These are phyloP conservation scores for Drosophila ironensis DNA, from an alignment of 1,140 invertebrate species.

Conservation along the genomic window DNA sequence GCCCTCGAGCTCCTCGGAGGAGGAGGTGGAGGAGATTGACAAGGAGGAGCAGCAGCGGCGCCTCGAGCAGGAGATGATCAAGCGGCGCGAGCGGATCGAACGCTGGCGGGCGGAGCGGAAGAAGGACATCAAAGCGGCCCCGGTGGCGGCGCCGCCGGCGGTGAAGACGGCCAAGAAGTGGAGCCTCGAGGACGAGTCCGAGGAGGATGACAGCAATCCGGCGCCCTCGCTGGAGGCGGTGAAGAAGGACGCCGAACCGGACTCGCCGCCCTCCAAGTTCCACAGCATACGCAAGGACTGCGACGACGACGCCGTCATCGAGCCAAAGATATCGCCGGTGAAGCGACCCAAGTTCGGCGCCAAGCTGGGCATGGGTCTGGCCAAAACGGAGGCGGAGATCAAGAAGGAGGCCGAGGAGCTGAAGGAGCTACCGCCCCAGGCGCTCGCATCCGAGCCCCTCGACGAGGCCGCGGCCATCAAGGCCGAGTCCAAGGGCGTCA, in stretches of 20 bases:
- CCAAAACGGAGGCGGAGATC: conserved; percentile 11
- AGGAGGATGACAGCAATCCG: conserved; percentile 84
- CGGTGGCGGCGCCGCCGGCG: conserved; percentile 65
- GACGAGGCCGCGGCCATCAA: no score
- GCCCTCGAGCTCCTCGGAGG: conserved; percentile 53
- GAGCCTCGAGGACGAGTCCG: conserved; percentile 95
- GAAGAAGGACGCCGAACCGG: conserved; percentile 62
- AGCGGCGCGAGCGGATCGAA: conserved; percentile 95
- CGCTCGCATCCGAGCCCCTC: no score
- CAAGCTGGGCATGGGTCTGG: conserved; percentile 39
- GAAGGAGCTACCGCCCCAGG: no score
- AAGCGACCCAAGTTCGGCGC: conserved; percentile 60
- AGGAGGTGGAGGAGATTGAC: conserved; percentile 67
- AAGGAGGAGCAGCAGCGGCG: conserved; percentile 93
- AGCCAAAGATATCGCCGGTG: conserved; percentile 83
- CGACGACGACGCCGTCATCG: conserved; percentile 82
- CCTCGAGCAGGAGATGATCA: conserved; percentile 97
- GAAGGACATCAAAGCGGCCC: conserved; percentile 84
- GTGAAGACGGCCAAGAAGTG: conserved; percentile 89
- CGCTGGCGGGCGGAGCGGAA: conserved; percentile 95
- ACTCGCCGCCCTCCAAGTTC: conserved; percentile 71
- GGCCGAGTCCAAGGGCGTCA: no score
- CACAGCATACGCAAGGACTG: conserved; percentile 83
- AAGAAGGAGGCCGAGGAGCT: conserved; percentile 3
- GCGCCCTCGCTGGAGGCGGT: conserved; percentile 17